These are phyloP conservation scores for Falcaria lacertinaria DNA, from an alignment of 2,888 invertebrate genomes.

Conservation along the genomic window DNA sequence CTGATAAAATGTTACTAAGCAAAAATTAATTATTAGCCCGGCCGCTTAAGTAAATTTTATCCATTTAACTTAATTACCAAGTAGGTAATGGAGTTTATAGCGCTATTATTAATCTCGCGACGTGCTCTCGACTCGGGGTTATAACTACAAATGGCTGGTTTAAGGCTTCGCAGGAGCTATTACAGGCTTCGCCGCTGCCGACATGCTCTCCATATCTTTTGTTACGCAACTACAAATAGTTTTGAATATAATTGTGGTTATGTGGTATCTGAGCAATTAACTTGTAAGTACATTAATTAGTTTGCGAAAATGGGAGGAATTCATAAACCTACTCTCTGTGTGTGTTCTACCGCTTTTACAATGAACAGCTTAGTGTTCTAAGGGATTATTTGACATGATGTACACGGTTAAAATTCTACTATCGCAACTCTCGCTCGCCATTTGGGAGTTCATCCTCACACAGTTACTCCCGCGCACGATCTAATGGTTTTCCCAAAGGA, in stretches of 20 bases:
- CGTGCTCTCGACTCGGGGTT: slow-evolving; percentile 28
- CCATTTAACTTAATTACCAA: slow-evolving; percentile 66
- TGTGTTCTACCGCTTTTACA: too few species aligned
- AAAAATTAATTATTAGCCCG: slow-evolving; percentile 55
- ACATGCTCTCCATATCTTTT: not conserved
- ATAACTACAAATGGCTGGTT: slow-evolving; percentile 34
- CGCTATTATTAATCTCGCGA: slow-evolving; percentile 59
- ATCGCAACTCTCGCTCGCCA: too few species aligned
- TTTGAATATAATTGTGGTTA: slow-evolving; percentile 1
- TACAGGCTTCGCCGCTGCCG: slow-evolving; percentile 15
- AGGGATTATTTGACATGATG: too few species aligned
- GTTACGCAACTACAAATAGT: slow-evolving; percentile 1
- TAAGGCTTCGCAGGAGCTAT: slow-evolving; percentile 25
- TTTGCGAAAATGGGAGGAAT: too few species aligned
- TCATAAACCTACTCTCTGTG: too few species aligned
- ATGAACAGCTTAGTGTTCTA: too few species aligned
- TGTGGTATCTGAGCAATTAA: not conserved
- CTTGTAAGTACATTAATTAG: not conserved
- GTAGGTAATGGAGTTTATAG: slow-evolving; percentile 63
- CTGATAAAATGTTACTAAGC: slow-evolving; percentile 30
- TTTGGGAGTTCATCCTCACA: too few species aligned
- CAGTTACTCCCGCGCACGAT: too few species aligned
- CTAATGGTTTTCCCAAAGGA: too few species aligned
- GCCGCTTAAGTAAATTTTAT: slow-evolving; percentile 57
- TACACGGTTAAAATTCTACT: too few species aligned